Evolutionary conservation across 1,140 invertebrate species (phyloP), one percentile per base, ranked within the genome.

Genomic region (Patella vulgata): DNA sequence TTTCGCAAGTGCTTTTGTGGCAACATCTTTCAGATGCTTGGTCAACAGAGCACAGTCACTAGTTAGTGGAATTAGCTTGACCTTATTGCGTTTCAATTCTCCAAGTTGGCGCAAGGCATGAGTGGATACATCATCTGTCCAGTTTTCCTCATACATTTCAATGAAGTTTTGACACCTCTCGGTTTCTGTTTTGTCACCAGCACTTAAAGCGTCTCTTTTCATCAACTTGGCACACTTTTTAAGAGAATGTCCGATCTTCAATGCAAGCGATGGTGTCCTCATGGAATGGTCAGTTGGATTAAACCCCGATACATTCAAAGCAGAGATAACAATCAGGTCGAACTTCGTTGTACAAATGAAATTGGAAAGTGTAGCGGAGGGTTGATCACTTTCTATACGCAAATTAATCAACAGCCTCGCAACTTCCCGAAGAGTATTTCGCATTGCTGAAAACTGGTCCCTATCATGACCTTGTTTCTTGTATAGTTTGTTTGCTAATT

Each of bases 341-440:
- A 47, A 47, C 9, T 21, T n/a, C 19, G n/a, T 23, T 47, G 44
- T n/a, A 23, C 9, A 11, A 9, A 47, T 12, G 25, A 47, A 47
- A 6, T 47, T 19, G 19, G 8, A 11, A 8, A 47, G 19, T 19
- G 8, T 8, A 47, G 44, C 44, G 9, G n/a, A 19, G 44, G 44
- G 44, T 19, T 12, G 44, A 11, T 12, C 25, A 9, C n/a, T 12
- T 8, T 19, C 19, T 6, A 11, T 21, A n/a, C 44, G 8, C n/a
- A 47, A 23, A 9, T 9, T 23, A 12, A 12, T 53, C 19, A 61
- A 40, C 23, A 61, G 27, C 17, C 59, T 17, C 6, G 42, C 46
- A n/a, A 53, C 23, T 53, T 61, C 59, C 30, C 59, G 14, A n/a
- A 61, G 33, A 14, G 30, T 39, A 30, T 53, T 61, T 52, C 59